Base-by-base conservation (phyloP, 2,113 vertebrate species). In the Alethe diademata region DNA sequence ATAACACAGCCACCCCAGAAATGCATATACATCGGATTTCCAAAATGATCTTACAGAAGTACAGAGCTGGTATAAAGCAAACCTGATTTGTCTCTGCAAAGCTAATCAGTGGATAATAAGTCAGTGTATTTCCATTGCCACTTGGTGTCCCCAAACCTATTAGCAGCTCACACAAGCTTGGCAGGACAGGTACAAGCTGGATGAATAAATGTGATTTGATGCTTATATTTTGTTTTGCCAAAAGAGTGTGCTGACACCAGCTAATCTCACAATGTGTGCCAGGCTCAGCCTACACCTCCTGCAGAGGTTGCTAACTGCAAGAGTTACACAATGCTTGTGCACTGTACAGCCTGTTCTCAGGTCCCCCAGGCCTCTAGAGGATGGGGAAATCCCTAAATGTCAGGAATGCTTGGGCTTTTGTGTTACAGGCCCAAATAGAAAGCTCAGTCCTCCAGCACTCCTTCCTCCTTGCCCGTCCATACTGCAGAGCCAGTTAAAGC, bases 131-230 rank as follows among this genome's bases (percentile, higher is more conserved):
- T 87, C 74, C 70, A 53, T 28, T 79, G 87, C 89, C 78, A 79
- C 93, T 95, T 89, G 91, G 78, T 91, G 73, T 94, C 89, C 93
- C 66, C 89, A 95, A 72, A 95, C 62, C 42, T 72, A 69, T 42
- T 18, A 76, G 62, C 74, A 72, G 60, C 67, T 76, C 6, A 2
- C 1, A 1, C 31, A 43, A 57, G n/a, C 81, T 57, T 71, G 78
- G 78, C 70, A 91, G 74, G 73, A 69, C 74, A 88, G 91, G 80
- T 92, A 64, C 31, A n/a, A 69, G 16, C 76, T 20, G 36, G 31
- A 42, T 61, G 33, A 42, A 40, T 40, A 43, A 76, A 75, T 29
- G 58, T 8, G 50, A 67, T 64, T 51, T 45, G 38, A 62, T 33
- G n/a, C 54, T 58, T 33, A 1, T 14, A 42, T 57, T 82, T 51